Evolutionary conservation across 2,797 vertebrate genomes (phyloP).

Genomic region (Rhabdophis nuchalis): DNA sequence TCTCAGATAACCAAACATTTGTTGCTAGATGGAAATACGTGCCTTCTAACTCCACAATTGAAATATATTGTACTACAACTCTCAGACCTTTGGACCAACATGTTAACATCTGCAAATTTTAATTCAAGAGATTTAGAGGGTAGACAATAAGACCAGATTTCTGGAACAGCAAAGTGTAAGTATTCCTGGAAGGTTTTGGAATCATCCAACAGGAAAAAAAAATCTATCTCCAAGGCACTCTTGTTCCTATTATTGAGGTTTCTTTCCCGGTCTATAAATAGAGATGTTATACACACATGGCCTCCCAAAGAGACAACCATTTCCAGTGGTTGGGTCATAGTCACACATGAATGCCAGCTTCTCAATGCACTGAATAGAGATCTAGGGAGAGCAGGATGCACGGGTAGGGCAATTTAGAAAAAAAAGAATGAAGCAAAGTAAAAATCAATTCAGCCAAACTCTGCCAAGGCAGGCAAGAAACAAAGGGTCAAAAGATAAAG

Average conservation of each 20-base stretch:
- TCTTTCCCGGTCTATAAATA: constrained; percentile 6
- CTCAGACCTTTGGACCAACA: not conserved
- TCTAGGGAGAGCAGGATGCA: constrained; percentile 44
- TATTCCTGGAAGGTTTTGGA: not conserved
- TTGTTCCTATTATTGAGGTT: constrained; percentile 12
- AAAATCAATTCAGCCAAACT: constrained; percentile 52
- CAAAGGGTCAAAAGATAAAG: constrained; percentile 62
- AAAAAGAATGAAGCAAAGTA: constrained; percentile 45
- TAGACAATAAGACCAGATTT: not conserved
- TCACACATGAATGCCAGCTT: constrained; percentile 26
- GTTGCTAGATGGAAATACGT: not conserved
- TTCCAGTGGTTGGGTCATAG: constrained; percentile 3
- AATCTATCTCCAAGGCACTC: not conserved
- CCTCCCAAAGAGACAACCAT: constrained; percentile 27
- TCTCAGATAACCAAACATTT: not conserved
- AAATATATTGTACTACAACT: not conserved
- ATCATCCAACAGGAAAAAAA: not conserved
- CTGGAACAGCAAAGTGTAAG: not conserved
- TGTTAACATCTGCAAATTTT: not conserved
- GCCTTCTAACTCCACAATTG: not conserved
- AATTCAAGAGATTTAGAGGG: not conserved
- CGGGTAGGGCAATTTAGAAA: constrained; percentile 24
- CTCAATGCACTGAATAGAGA: constrained; percentile 17
- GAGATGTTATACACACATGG: constrained; percentile 25
- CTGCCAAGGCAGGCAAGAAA: constrained; percentile 50